Evolutionary conservation across 2,797 vertebrate species (phyloP).

Genomic region (Crax fasciolata): DNA sequence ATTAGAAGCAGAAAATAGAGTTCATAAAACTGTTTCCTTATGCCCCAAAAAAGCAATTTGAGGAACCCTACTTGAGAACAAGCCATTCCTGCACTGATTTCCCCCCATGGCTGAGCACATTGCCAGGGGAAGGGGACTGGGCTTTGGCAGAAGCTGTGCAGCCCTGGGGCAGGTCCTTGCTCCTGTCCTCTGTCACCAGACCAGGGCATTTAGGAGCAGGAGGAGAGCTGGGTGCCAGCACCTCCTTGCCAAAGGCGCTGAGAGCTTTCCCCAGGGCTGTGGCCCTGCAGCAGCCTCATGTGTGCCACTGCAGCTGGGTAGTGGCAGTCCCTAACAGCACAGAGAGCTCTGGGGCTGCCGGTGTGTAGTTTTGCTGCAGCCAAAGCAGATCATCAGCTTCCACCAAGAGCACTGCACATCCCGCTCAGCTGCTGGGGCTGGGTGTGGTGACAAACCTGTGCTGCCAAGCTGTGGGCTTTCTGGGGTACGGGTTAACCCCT

Average conservation of each 20-base stretch:
- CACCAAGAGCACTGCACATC: no score
- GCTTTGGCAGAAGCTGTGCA: neutral
- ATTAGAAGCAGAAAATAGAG: constrained; percentile 64
- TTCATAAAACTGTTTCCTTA: constrained; percentile 54
- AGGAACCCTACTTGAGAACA: neutral
- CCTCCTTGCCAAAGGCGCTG: neutral
- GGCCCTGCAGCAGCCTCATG: neutral
- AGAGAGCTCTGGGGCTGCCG: no score
- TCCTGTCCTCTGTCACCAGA: neutral
- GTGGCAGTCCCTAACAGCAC: no score
- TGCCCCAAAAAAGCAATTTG: neutral
- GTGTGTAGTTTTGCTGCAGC: no score
- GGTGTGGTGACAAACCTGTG: neutral
- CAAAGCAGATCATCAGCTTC: no score
- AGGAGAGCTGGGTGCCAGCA: neutral
- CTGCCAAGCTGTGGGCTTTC: neutral
- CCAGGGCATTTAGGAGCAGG: neutral
- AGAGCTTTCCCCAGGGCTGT: neutral
- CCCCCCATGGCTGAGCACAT: neutral
- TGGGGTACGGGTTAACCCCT: rapidly evolving
- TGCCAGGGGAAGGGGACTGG: neutral
- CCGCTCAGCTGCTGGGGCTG: no score
- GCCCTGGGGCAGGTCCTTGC: neutral
- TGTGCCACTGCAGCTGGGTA: no score
- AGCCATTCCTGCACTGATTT: neutral